phyloP scores from a whole-genome alignment of 2,113 vertebrate genomes.

The Xiphophorus couchianus region DNA sequence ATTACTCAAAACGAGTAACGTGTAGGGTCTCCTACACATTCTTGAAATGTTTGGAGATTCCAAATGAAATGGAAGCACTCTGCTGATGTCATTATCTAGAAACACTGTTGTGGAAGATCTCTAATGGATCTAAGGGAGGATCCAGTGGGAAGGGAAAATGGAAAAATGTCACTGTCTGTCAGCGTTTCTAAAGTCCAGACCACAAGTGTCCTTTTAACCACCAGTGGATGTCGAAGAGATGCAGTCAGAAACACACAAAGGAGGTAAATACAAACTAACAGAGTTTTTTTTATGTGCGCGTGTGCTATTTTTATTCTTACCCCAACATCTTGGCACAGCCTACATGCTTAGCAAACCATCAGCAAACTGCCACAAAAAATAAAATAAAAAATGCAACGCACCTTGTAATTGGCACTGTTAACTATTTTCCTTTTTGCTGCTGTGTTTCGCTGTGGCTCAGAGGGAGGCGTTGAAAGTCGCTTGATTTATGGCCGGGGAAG shows the following conservation, averaged over 20 bases:
- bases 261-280: conserved; percentile 61
- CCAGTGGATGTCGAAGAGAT: conserved; percentile 53
- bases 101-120: conserved; percentile 34
- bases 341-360: conserved; percentile 65
- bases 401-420: conserved; percentile 68
- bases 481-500: conserved; percentile 62
- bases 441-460: conserved; percentile 55
- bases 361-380: conserved; percentile 53
- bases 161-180: conserved; percentile 43
- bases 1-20: background rate
- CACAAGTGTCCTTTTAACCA: conserved; percentile 69
- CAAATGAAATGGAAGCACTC: conserved; percentile 24
- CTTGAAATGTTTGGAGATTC: conserved; percentile 12
- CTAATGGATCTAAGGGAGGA: conserved; percentile 39
- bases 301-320: conserved; percentile 63
- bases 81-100: conserved; percentile 40
- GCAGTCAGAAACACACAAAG: conserved; percentile 51
- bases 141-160: conserved; percentile 21
- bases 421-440: conserved; percentile 63
- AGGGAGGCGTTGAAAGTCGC: conserved; percentile 36
- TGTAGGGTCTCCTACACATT: background rate
- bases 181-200: conserved; percentile 20
- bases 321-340: conserved; percentile 38
- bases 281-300: conserved; percentile 30
- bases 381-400: conserved; percentile 60